Percentiles rank a stretch among this genome's conserved stretches.
phyloP scores from a whole-genome alignment of 2,797 vertebrate genomes.

The Tangara arthus region DNA sequence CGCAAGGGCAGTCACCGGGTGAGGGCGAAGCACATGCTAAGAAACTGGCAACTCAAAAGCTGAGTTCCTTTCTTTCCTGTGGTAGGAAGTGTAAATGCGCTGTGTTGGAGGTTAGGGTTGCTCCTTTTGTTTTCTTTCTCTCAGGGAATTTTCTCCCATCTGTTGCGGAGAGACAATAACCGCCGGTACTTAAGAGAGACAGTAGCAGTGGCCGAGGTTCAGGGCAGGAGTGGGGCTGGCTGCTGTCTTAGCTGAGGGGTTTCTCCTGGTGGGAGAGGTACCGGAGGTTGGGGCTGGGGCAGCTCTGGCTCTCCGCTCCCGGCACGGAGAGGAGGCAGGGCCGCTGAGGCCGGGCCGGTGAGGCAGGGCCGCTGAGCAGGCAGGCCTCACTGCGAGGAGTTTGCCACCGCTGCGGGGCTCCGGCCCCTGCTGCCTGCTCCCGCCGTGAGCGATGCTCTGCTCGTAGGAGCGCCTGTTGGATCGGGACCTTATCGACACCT shows the following conservation, averaged over 20 bases:
- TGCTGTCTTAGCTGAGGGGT: background rate
- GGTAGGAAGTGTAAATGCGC: background rate
- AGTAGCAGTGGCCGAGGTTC: background rate
- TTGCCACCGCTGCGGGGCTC: background rate
- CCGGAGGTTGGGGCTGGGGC: too few species aligned
- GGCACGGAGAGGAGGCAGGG: too few species aligned
- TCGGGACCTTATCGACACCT: background rate
- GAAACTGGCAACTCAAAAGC: background rate
- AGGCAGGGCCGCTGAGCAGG: too few species aligned
- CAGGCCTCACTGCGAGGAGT: background rate
- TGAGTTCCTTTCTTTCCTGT: background rate
- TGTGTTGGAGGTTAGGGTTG: background rate
- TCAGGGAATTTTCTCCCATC: background rate
- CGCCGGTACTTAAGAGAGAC: too few species aligned
- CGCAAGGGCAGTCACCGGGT: rapidly evolving
- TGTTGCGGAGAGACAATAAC: background rate
- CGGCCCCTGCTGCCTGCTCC: background rate
- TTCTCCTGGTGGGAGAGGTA: background rate
- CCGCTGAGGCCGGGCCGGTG: too few species aligned
- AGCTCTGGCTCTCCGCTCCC: background rate
- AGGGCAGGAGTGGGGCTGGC: background rate
- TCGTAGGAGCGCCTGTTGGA: background rate
- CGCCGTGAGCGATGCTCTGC: background rate
- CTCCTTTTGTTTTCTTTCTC: background rate
- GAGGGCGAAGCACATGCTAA: background rate